Evolutionary conservation across 2,888 invertebrate species (phyloP), one percentile per base, ranked within the genome.

Genomic region (Penaeus monodon): DNA sequence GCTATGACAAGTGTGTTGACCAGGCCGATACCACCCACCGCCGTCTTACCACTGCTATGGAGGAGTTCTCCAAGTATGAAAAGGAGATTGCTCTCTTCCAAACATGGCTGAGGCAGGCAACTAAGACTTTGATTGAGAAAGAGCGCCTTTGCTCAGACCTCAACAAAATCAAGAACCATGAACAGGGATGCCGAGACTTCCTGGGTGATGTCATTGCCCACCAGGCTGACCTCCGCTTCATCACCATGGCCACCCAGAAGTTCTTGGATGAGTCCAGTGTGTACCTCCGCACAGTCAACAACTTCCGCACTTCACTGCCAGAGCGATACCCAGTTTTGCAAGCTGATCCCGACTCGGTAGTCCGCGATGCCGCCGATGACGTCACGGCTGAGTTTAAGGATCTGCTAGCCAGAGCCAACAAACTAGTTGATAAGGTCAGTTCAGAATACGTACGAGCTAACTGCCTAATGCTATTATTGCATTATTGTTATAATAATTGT

Each of bases 191-290:
- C 10, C 94, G 96, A 65, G 97, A 97, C 91, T 97, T 98, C 92
- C 96, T 97, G 63, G 96, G 96, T 90, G 98, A 98, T 92, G 97
- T 99, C 4, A 97, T 98, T 91, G 96, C 97, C 0, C 98, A 98
- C 92, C 98, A 98, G 92, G 99, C 98, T 0, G 99, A 99, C 93
- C 93, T 98, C 63, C 94, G 98, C 87, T 99, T 98, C 93, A 97
- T 99, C 91, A 97, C 97, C 6, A 98, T 98, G 96, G 96, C 98
- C 1, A 97, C 97, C 1, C 98, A 98, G 93, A 98, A 98, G 93
- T 98, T 98, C 92, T 95, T 98, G 44, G 98, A 98, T 91, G 98
- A 98, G 93, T 97, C 97, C 92, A 97, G 97, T 95, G 97, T 97
- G 91, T 97, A 97, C 93, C 93, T 97, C 14, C 94, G 94, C 29